These are phyloP conservation scores for Xiphorhynchus elegans DNA, from an alignment of 2,113 vertebrate genomes.

Conservation along the genomic window DNA sequence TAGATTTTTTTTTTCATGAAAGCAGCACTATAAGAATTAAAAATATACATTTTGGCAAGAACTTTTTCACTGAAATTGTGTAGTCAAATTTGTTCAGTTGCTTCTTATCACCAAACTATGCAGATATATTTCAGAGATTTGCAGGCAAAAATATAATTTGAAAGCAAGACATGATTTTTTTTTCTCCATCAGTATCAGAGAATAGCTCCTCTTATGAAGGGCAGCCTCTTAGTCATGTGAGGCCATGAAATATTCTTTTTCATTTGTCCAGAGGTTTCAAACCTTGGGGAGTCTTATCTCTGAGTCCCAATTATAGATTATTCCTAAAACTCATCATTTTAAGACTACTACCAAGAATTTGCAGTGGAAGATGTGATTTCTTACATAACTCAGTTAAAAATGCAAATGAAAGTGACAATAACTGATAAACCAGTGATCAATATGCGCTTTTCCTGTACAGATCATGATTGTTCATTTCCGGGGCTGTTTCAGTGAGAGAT, in stretches of 20 bases:
- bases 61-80: background rate
- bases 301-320: background rate
- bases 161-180: background rate
- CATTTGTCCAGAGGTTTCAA: background rate
- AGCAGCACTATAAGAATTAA: background rate
- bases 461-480: background rate
- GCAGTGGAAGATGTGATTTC: background rate
- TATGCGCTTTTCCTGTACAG: background rate
- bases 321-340: background rate
- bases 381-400: background rate
- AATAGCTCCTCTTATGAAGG: background rate
- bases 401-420: background rate
- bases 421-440: background rate
- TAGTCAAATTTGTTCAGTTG: background rate
- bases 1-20: background rate
- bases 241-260: background rate
- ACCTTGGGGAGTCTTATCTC: background rate
- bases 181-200: background rate
- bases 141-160: background rate
- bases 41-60: background rate
- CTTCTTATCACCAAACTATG: background rate
- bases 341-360: background rate
- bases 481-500: background rate
- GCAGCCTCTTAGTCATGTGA: background rate
- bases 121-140: background rate